A percentile compares a stretch with the other conserved stretches of the same genome.
Evolutionary conservation across 2,888 invertebrate species (phyloP).

Genomic region (Argyresthia goedartella): DNA sequence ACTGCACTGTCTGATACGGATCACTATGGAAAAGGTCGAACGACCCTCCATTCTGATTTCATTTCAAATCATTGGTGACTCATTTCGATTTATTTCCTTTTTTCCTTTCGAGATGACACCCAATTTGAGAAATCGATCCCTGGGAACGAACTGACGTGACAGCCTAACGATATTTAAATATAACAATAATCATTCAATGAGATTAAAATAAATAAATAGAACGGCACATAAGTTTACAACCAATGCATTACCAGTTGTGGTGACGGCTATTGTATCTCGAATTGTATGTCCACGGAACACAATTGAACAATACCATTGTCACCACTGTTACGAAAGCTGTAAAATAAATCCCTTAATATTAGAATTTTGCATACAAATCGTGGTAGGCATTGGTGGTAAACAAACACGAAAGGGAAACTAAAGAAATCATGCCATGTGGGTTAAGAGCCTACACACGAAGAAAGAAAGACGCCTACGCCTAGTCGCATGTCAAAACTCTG

Average conservation of each 20-base stretch:
- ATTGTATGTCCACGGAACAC: slow-evolving; percentile 12
- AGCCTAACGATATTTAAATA: slow-evolving; percentile 15
- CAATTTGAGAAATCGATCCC: slow-evolving; percentile 22
- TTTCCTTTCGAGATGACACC: neutral
- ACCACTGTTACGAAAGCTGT: slow-evolving; percentile 16
- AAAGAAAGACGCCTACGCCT: slow-evolving; percentile 39
- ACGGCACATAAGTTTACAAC: neutral
- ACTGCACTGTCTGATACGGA: slow-evolving; percentile 50
- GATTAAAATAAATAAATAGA: slow-evolving; percentile 2
- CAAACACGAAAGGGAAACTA: slow-evolving; percentile 42
- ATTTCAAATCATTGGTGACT: slow-evolving; percentile 55
- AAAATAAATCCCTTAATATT: slow-evolving; percentile 21
- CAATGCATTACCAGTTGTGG: neutral
- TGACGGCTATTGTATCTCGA: slow-evolving; percentile 1
- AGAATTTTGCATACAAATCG: slow-evolving; percentile 44
- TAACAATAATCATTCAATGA: neutral
- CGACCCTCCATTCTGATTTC: slow-evolving; percentile 45
- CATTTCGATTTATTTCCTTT: slow-evolving; percentile 35
- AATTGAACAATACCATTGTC: slow-evolving; percentile 27
- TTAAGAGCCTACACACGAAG: slow-evolving; percentile 28
- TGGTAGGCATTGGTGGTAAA: slow-evolving; percentile 19
- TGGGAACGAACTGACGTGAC: slow-evolving; percentile 4
- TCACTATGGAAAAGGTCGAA: slow-evolving; percentile 47
- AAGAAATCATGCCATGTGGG: slow-evolving; percentile 44
- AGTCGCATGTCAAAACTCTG: slow-evolving; percentile 38